Base-by-base conservation (phyloP, 2,113 vertebrate genomes). In the Murina feae region DNA sequence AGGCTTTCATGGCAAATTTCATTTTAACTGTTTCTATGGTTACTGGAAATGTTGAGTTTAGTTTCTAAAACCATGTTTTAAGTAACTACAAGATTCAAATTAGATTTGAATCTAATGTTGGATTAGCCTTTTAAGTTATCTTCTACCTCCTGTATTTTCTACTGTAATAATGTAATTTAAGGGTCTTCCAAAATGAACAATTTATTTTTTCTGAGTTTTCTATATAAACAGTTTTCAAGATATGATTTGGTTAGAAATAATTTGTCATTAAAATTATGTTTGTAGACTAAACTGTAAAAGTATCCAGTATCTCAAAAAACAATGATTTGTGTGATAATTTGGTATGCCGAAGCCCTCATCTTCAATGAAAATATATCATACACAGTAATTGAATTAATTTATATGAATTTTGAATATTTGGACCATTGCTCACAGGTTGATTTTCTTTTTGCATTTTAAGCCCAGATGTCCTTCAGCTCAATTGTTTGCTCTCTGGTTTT, bases 61-160 rank as follows among this genome's bases (percentile, higher is more conserved):
- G 97, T 98, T 98, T 98, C 97, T 97, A 97, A 98, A 98, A 98
- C 97, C 97, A 98, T 98, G 97, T 98, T 98, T 97, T 97, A 97
- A 97, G 97, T 98, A 98, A 97, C 97, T 98, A 96, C 97, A 98
- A 98, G 97, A 98, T 98, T 98, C 97, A 96, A n/a, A n/a, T n/a
- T 98, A 98, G 98, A 99, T 98, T 98, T 97, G 95, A 98, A 98
- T 97, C 96, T 98, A 97, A 97, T 93, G 95, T 97, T 97, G 96
- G 98, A 98, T 98, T 98, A 97, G 98, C 98, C 98, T 96, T 98
- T 98, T 98, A 96, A 96, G 98, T 98, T 98, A 96, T 97, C 96
- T 98, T 99, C 98, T 98, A 98, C 98, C 99, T 99, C 98, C 98
- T 99, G 98, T 98, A 98, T 98, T 98, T 98, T 98, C 98, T 98